Evolutionary conservation across 2,113 vertebrate species (phyloP), one percentile per base, ranked within the genome.

Genomic region (Axis porcinus): DNA sequence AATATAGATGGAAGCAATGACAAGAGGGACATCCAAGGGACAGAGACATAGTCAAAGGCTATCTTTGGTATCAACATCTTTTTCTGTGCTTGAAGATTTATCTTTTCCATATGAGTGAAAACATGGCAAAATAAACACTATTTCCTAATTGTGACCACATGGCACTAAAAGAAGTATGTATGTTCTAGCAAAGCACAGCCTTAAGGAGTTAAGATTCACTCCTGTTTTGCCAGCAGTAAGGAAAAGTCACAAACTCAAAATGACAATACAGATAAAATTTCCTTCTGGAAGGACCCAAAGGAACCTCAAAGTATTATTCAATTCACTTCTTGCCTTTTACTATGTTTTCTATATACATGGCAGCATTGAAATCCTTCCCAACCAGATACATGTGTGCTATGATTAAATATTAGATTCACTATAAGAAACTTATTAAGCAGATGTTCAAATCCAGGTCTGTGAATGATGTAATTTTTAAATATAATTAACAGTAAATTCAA

Each of bases 61-160:
- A 86, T 25, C 62, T 94, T 89, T 86, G 45, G 14, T 60, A 91
- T 64, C 54, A 21, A 8, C 40, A 40, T 78, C 19, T 67, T 87
- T 86, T 21, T 67, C 7, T 86, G 27, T 86, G 54, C 90, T 84
- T 96, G 15, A 86, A 93, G 76, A 82, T 81, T 90, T 84, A 92
- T 52, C 50, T 78, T 83, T 86, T 88, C 16, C 89, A 70, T 43
- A 78, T 50, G 85, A 92, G 81, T 89, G 15, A 90, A 79, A 95
- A 62, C 25, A 86, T 2, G 52, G 19, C 28, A 94, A 96, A 97
- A 89, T 79, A 74, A 89, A 82, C 43, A 91, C 11, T 28, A 55
- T 62, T 86, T 95, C 43, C 74, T 85, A 94, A 93, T n/a, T 92
- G 43, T 97, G 74, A 92, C 57, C 89, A 96, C 36, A 84, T 21